Conservation (phyloP, 2,888 invertebrate species). For the Tiliacea aurago region DNA sequence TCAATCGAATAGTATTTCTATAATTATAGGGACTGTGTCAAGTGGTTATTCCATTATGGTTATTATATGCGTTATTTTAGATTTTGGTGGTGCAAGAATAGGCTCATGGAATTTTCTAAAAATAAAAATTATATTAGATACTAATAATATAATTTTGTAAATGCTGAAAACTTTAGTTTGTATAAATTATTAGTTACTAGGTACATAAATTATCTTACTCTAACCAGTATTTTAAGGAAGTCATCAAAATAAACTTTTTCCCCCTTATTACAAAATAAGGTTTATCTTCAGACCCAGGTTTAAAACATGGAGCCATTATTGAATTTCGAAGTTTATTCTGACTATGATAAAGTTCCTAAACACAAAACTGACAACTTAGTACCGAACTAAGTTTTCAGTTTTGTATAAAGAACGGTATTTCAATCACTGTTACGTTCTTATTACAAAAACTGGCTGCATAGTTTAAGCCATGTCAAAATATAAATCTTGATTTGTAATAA, state of each 20-base stretch:
- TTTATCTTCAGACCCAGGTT: no score
- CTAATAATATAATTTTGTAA: neutral
- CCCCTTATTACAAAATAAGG: no score
- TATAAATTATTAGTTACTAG: neutral
- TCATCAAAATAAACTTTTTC: neutral
- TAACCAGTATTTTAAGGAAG: neutral
- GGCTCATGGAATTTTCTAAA: neutral
- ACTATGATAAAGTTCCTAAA: no score
- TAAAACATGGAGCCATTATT: no score
- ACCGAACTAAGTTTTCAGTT: no score
- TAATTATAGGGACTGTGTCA: conserved; percentile 23
- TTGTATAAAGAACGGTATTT: no score
- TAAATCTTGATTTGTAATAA: no score
- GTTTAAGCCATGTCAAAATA: no score
- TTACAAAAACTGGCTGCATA: no score
- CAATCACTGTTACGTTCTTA: no score
- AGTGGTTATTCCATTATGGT: neutral
- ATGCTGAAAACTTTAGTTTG: neutral
- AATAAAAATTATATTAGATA: neutral
- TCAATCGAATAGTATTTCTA: conserved; percentile 27
- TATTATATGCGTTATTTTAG: neutral
- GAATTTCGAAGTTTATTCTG: no score
- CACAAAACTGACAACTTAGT: no score
- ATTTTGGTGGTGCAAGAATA: neutral
- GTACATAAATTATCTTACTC: neutral